Percentiles rank a stretch among this genome's conserved stretches.
Conservation (phyloP, 2,113 vertebrate genomes). For the Vombatus ursinus region DNA sequence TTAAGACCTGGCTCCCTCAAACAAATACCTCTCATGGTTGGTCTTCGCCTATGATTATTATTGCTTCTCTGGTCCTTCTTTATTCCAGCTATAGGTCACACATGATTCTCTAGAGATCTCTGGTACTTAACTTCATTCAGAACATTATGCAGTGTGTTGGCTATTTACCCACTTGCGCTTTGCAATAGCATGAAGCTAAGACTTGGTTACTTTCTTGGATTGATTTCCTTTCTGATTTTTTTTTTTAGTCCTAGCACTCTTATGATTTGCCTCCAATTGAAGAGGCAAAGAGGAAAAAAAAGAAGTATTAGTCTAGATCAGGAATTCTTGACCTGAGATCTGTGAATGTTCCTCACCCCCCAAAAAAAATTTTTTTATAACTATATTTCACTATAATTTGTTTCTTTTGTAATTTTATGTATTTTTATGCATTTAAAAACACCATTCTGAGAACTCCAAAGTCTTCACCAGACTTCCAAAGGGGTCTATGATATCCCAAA, state of each 20-base stretch:
- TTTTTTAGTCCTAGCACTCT: conserved; percentile 5
- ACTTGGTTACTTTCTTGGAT: conserved; percentile 7
- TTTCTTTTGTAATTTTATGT: background rate
- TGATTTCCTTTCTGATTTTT: conserved; percentile 12
- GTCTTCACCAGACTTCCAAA: background rate
- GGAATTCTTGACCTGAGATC: background rate
- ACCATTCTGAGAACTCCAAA: background rate
- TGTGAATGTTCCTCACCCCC: background rate
- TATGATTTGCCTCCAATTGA: background rate
- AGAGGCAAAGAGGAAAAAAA: background rate
- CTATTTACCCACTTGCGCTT: background rate
- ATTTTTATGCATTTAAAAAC: background rate
- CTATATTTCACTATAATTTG: background rate
- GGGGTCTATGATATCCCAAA: background rate
- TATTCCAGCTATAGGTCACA: background rate
- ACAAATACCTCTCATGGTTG: background rate
- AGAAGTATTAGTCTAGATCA: background rate
- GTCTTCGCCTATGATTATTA: background rate
- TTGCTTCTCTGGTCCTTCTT: background rate
- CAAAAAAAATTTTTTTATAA: background rate
- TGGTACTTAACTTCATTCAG: background rate
- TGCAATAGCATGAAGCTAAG: conserved; percentile 2
- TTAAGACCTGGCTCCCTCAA: background rate
- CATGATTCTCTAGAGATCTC: background rate
- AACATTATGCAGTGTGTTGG: background rate